Conservation (phyloP, 2,888 invertebrate species). For the Acleris literana region DNA sequence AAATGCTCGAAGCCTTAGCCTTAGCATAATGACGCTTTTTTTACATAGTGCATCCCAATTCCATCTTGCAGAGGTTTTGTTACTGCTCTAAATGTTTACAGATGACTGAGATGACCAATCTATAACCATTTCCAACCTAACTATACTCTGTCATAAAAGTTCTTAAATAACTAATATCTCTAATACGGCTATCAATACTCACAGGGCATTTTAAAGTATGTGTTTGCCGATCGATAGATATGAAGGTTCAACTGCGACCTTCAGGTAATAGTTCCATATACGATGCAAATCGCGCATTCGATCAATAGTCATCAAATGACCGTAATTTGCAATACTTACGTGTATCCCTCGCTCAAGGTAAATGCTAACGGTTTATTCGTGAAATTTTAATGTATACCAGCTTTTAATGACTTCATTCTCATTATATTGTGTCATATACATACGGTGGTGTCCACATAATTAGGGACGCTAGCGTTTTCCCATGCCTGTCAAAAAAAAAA, state of each 20-base stretch:
- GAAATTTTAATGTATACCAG: conserved; percentile 1
- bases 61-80: too few relatives aligned
- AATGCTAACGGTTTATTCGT: not conserved
- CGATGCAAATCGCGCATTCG: conserved; percentile 42
- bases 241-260: conserved; percentile 39
- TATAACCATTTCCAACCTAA: not conserved
- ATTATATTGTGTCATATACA: not conserved
- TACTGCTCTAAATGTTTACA: too few relatives aligned
- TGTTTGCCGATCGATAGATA: conserved; percentile 38
- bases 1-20: too few relatives aligned
- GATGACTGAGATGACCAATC: not conserved
- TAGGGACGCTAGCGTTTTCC: too few relatives aligned
- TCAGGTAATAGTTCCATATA: conserved; percentile 36
- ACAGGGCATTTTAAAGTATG: conserved; percentile 24
- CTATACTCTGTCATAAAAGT: not conserved
- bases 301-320: conserved; percentile 20
- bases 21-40: too few relatives aligned
- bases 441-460: too few relatives aligned
- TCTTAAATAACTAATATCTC: conserved; percentile 37
- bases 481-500: too few relatives aligned
- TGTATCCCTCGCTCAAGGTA: not conserved
- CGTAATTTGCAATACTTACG: conserved; percentile 7
- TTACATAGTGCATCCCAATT: too few relatives aligned
- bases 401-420: conserved; percentile 4
- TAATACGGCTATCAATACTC: conserved; percentile 47